These are phyloP conservation scores for Archocentrus centrarchus DNA, from an alignment of 2,113 vertebrate species.

Conservation along the genomic window DNA sequence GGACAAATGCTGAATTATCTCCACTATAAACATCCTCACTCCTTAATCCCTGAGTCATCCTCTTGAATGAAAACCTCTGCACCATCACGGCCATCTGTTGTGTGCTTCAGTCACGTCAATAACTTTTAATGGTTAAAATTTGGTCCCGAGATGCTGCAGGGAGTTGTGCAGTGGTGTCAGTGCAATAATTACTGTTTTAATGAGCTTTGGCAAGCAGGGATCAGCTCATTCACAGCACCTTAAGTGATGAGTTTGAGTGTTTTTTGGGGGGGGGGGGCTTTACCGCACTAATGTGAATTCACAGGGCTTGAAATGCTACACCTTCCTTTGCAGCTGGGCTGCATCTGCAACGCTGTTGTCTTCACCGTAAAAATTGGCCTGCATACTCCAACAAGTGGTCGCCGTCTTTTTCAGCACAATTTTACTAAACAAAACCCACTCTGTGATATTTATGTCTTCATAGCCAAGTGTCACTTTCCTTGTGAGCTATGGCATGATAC, in stretches of 20 bases:
- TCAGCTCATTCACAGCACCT: slow-evolving; percentile 68
- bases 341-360: slow-evolving; percentile 94
- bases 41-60: not conserved
- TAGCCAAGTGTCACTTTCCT: slow-evolving; percentile 6
- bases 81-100: slow-evolving; percentile 55
- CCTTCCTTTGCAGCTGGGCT: slow-evolving; percentile 90
- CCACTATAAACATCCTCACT: not conserved
- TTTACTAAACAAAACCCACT: slow-evolving; percentile 57
- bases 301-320: slow-evolving; percentile 90
- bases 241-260: slow-evolving; percentile 72
- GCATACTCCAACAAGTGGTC: slow-evolving; percentile 32
- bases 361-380: slow-evolving; percentile 85
- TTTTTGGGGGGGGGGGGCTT: slow-evolving; percentile 67
- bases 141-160: slow-evolving; percentile 37
- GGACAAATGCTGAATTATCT: slow-evolving; percentile 6
- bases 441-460: slow-evolving; percentile 44
- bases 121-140: slow-evolving; percentile 71
- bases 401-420: slow-evolving; percentile 58
- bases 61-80: slow-evolving; percentile 5
- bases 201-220: slow-evolving; percentile 70
- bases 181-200: slow-evolving; percentile 82
- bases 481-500: not conserved
- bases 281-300: slow-evolving; percentile 83
- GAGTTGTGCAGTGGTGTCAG: slow-evolving; percentile 76
- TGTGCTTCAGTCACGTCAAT: slow-evolving; percentile 52